A percentile compares a stretch with the other conserved stretches of the same genome.
Conservation (phyloP, 2,113 vertebrate genomes). For the Lichenostomus cassidix region DNA sequence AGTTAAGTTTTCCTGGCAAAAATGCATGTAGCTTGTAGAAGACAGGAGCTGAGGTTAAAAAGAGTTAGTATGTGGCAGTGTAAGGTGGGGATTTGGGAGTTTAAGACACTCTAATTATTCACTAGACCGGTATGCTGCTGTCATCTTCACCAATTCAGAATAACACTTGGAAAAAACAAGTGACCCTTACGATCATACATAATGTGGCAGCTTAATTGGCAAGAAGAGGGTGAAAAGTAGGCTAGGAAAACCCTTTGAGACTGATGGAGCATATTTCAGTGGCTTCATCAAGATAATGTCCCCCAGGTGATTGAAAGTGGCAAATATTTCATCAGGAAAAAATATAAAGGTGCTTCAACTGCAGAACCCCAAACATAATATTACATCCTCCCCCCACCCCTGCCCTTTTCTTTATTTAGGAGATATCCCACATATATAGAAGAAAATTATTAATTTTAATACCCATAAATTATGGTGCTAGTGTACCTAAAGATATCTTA, state of each 20-base stretch:
- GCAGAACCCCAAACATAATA: slow-evolving; percentile 76
- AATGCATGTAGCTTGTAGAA: slow-evolving; percentile 20
- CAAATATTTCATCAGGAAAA: slow-evolving; percentile 87
- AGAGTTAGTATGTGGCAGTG: slow-evolving; percentile 76
- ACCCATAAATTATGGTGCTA: slow-evolving; percentile 75
- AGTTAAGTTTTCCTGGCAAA: slow-evolving; percentile 1
- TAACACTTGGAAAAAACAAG: slow-evolving; percentile 82
- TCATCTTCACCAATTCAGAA: slow-evolving; percentile 84
- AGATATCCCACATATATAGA: slow-evolving; percentile 76
- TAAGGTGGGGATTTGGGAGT: slow-evolving; percentile 85
- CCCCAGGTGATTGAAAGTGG: slow-evolving; percentile 89
- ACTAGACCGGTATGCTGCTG: slow-evolving; percentile 83
- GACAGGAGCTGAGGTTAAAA: slow-evolving; percentile 79
- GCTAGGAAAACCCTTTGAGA: slow-evolving; percentile 85
- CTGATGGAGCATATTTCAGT: slow-evolving; percentile 90
- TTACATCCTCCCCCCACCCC: slow-evolving; percentile 19
- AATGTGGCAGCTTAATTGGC: slow-evolving; percentile 97
- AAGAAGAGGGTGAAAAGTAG: slow-evolving; percentile 87
- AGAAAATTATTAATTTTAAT: slow-evolving; percentile 85
- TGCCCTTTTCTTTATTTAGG: slow-evolving; percentile 65
- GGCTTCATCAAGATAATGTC: slow-evolving; percentile 91
- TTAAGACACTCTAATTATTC: slow-evolving; percentile 93
- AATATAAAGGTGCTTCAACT: slow-evolving; percentile 79
- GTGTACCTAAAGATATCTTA: slow-evolving; percentile 77
- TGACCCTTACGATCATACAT: slow-evolving; percentile 92